Evolutionary conservation across 2,888 invertebrate species (phyloP).

Genomic region (Villa cingulata): DNA sequence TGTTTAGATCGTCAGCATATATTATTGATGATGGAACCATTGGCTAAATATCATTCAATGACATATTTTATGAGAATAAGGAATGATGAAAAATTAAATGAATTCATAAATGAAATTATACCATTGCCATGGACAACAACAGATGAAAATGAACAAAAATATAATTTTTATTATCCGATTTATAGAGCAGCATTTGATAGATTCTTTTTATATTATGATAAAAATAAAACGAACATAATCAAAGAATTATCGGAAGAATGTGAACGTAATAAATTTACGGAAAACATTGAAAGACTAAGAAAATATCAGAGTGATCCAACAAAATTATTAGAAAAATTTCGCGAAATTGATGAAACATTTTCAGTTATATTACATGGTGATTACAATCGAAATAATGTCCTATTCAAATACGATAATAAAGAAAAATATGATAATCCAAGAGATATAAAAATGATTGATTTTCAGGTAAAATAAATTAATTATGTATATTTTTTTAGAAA

Average conservation of each 20-base stretch:
- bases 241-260: neutral
- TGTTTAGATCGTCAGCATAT: constrained; percentile 25
- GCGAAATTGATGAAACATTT: constrained; percentile 23
- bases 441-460: constrained; percentile 30
- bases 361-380: constrained; percentile 31
- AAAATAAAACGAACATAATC: neutral
- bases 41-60: constrained; percentile 29
- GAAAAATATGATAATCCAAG: constrained; percentile 14
- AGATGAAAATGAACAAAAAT: neutral
- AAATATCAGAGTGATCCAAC: constrained; percentile 25
- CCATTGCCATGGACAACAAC: constrained; percentile 22
- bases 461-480: too few relatives aligned
- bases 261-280: constrained; percentile 12
- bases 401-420: constrained; percentile 24
- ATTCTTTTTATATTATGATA: constrained; percentile 27
- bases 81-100: constrained; percentile 20
- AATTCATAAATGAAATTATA: constrained; percentile 21
- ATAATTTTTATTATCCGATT: constrained; percentile 23
- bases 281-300: constrained; percentile 19
- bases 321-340: constrained; percentile 24
- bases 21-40: constrained; percentile 21
- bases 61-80: constrained; percentile 24
- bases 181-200: constrained; percentile 29
- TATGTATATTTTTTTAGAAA: neutral
- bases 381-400: constrained; percentile 33